phyloP scores from a whole-genome alignment of 2,113 vertebrate genomes.

The Forbesichthys papilliferus region DNA sequence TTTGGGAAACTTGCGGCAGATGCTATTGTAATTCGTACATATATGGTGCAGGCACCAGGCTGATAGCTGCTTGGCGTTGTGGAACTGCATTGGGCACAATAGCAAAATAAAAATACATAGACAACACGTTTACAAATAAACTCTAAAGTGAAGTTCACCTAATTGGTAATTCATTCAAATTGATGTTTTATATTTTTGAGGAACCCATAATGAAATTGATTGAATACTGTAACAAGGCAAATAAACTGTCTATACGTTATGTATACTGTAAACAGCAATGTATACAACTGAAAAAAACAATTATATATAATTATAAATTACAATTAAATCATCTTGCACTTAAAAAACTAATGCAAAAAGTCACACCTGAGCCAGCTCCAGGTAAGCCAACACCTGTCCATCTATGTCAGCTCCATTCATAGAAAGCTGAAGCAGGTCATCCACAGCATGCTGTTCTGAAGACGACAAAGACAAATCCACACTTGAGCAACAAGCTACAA shows the following conservation, averaged over 20 bases:
- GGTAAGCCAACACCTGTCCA: conserved; percentile 85
- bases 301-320: no score
- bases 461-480: conserved; percentile 18
- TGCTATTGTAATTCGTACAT: conserved; percentile 90
- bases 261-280: no score
- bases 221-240: no score
- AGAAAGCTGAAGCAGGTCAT: conserved; percentile 80
- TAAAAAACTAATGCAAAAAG: background rate
- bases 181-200: no score
- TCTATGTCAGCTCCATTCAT: conserved; percentile 84
- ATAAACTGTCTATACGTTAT: no score
- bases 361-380: conserved; percentile 87
- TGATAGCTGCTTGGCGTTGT: conserved; percentile 85
- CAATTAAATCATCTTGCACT: no score
- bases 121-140: background rate
- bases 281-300: no score
- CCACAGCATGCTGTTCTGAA: conserved; percentile 86
- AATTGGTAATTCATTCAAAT: background rate
- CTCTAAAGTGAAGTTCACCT: background rate
- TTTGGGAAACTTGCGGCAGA: conserved; percentile 89
- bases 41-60: conserved; percentile 90
- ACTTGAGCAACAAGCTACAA: background rate
- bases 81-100: conserved; percentile 73
- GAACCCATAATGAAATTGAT: no score
- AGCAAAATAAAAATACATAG: conserved; percentile 4